Percentiles rank a stretch among this genome's conserved stretches.
phyloP scores from a whole-genome alignment of 2,797 vertebrate species.

The Paramormyrops hopkinsi region DNA sequence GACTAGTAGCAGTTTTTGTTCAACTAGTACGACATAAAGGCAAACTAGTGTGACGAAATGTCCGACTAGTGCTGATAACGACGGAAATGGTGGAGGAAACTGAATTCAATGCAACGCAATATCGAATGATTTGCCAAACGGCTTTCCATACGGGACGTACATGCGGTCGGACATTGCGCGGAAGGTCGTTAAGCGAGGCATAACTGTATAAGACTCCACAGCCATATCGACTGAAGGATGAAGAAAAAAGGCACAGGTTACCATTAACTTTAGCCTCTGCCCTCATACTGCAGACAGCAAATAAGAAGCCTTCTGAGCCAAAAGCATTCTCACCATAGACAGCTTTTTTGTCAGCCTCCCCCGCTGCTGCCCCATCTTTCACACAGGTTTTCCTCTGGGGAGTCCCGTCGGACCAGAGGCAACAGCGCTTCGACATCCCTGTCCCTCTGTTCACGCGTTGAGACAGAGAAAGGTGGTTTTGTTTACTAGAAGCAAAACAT shows the following conservation, averaged over 20 bases:
- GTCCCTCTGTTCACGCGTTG: background rate
- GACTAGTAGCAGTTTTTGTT: background rate
- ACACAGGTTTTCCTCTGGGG: constrained; percentile 26
- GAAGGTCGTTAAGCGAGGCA: background rate
- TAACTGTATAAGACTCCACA: background rate
- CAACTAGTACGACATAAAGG: background rate
- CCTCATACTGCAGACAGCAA: background rate
- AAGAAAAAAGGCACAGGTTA: background rate
- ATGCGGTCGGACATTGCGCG: background rate
- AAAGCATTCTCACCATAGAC: constrained; percentile 17
- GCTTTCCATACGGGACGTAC: background rate
- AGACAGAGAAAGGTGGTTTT: background rate
- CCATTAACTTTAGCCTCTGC: background rate
- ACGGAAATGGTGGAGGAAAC: background rate
- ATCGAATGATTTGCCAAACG: background rate
- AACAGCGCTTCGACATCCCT: constrained; percentile 24
- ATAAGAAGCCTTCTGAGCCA: background rate
- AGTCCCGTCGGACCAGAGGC: constrained; percentile 21
- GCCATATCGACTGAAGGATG: background rate
- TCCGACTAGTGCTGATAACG: background rate
- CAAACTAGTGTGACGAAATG: background rate
- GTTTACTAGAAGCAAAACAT: background rate
- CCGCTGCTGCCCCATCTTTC: constrained; percentile 17
- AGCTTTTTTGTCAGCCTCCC: constrained; percentile 15
- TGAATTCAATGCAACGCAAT: background rate